Base-by-base conservation (phyloP, 2,888 invertebrate genomes). In the Macropis europaea region DNA sequence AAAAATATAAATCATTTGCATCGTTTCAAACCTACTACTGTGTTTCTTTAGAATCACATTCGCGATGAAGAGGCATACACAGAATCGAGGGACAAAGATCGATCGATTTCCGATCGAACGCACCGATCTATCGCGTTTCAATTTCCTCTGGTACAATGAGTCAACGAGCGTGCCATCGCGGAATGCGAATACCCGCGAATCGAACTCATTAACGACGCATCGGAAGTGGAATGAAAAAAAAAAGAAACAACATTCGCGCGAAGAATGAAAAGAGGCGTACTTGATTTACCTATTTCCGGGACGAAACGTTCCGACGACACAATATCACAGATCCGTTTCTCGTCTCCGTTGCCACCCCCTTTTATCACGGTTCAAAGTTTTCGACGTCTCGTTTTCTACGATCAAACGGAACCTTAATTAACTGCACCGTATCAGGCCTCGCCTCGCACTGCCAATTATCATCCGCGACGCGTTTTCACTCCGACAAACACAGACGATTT, bases 301-400 rank as follows among this genome's bases (percentile, higher is more conserved):
- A 17, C 11, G 17, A 15, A 28, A 53, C 22, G 43, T 11, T 6
- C 28, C 32, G 2, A 19, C 73, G 66, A 61, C 76, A 68, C 71
- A 74, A 75, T 82, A 80, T 82, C 84, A 81, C 82, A 81, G 81
- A 53, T n/a, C n/a, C n/a, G n/a, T 63, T 57, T 79, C 82, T 82
- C 81, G 82, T 80, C 81, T 83, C 78, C 75, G 77, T 75, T 71
- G 78, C 73, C 17, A 48, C 62, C 7, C 26, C 15, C 4, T 13
- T 24, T 24, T 15, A 13, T 6, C 38, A 3, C 28, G 13, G 13
- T 30, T 1, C 38, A 40, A 53, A 50, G 34, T 50, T 43, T 6
- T 26, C 13, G n/a, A 11, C 11, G 40, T 30, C 17, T 30, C 9
- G 50, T 24, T 15, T 3, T 7, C 24, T 22, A 6, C 45, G 57